Base-by-base conservation (phyloP, 2,888 invertebrate genomes). In the Helicoverpa assulta region DNA sequence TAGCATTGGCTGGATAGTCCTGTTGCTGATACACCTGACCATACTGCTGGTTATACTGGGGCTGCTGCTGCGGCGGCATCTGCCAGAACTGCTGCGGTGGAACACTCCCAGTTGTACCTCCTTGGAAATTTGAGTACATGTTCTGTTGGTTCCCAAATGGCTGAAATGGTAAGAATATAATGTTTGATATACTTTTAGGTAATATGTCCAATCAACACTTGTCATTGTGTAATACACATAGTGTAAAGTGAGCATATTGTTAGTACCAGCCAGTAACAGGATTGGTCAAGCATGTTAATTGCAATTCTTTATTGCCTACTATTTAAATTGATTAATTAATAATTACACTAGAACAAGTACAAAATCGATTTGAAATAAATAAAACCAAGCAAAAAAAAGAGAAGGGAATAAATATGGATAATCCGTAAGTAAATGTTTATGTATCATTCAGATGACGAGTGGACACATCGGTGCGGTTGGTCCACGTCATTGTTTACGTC, bases 401-500 rank as follows among this genome's bases (percentile, higher is more conserved):
- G 19, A 51, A 62, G 51, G 19, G 33, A 55, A 51, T 61, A 50
- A 58, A 40, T 52, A 57, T 6, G 29, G 19, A 55, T 16, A 19
- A 33, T 33, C 26, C 43, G 59, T 62, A 64, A 70, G 70, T 66
- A 47, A 75, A 67, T 75, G 73, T 77, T 79, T 79, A 70, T 72
- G 67, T 84, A 83, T 85, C 81, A 86, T 86, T 87, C 87, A 88
- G 89, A 87, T 87, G 88, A 86, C 81, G 61, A 71, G 63, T 47
- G 64, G 62, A 64, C 70, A 61, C 70, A 66, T 64, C 63, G 67
- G 70, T 59, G 67, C 73, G 69, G 83, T 88, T 80, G 81, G 85
- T 92, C 92, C 95, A 95, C 94, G 95, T 93, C 93, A 94, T 92
- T 94, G 93, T 94, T 93, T 93, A 93, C 90, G 90, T 92, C 89